Conservation (phyloP, 2,113 vertebrate genomes). For the Reinhardtius hippoglossoides region DNA sequence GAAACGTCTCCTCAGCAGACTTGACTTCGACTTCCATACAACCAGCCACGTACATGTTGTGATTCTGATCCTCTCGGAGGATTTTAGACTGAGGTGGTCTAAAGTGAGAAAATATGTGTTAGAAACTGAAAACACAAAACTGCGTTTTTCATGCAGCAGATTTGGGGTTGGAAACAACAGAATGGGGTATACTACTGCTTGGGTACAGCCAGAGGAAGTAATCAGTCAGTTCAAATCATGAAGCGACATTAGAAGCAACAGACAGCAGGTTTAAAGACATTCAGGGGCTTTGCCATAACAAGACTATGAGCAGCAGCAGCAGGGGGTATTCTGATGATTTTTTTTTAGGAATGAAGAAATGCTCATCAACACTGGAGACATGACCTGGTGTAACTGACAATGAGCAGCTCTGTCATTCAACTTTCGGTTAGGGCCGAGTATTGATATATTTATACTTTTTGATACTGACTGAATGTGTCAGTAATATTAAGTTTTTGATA, state of each 20-base stretch:
- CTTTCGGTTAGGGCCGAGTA: background rate
- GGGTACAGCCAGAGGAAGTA: slow-evolving; percentile 23
- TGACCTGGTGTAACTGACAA: background rate
- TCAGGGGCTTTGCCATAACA: slow-evolving; percentile 35
- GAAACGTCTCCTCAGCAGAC: slow-evolving; percentile 94
- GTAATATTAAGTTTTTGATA: background rate
- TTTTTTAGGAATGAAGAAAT: slow-evolving; percentile 5
- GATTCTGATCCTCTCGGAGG: slow-evolving; percentile 95
- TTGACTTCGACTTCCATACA: slow-evolving; percentile 97
- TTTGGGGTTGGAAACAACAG: background rate
- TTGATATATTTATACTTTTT: background rate
- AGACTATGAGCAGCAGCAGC: slow-evolving; percentile 34
- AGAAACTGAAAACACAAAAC: background rate
- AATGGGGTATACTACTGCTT: background rate
- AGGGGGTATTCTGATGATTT: background rate
- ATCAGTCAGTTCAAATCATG: background rate
- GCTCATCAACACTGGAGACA: slow-evolving; percentile 44
- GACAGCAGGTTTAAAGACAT: slow-evolving; percentile 6
- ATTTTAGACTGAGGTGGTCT: slow-evolving; percentile 95
- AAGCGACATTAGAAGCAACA: slow-evolving; percentile 30
- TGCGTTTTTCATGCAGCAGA: slow-evolving; percentile 21
- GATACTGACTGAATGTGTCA: background rate
- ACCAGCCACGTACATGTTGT: slow-evolving; percentile 96
- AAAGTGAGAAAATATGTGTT: slow-evolving; percentile 56
- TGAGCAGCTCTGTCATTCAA: background rate